Percentiles rank a stretch among this genome's conserved stretches.
These are phyloP conservation scores for Zoanthus gigantus DNA, from an alignment of 92 coral and sea anemone genomes.

Conservation along the genomic window DNA sequence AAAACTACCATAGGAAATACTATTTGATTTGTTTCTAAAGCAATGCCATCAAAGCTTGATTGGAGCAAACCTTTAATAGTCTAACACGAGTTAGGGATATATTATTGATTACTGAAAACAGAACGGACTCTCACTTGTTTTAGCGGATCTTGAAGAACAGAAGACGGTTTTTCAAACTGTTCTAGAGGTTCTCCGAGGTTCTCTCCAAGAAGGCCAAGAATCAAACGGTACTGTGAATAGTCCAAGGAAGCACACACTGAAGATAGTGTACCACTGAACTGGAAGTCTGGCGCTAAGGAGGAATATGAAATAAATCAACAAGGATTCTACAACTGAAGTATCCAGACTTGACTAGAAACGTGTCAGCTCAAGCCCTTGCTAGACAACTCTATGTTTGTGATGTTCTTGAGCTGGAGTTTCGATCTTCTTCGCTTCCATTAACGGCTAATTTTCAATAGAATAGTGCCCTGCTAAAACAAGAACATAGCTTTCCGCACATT, in stretches of 20 bases:
- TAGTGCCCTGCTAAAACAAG: no score
- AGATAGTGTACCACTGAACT: constrained; percentile 89
- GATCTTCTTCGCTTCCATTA: no score
- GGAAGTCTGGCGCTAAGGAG: constrained; percentile 88
- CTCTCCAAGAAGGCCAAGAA: constrained; percentile 92
- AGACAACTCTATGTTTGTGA: no score
- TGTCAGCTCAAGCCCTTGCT: no score
- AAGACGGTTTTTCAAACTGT: constrained; percentile 94
- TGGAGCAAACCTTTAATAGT: not conserved
- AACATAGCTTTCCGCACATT: no score
- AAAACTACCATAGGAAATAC: no score
- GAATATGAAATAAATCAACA: not conserved
- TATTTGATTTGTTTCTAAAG: not conserved
- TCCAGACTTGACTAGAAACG: no score
- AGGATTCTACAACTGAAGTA: no score
- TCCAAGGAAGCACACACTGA: constrained; percentile 89
- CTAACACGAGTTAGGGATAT: not conserved
- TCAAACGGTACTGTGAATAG: constrained; percentile 93
- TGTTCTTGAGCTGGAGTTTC: no score
- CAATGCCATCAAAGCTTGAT: not conserved
- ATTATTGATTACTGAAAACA: not conserved
- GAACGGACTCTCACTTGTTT: constrained; percentile 69
- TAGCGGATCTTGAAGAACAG: constrained; percentile 90
- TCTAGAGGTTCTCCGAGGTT: constrained; percentile 95
- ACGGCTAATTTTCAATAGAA: no score